phyloP scores from a whole-genome alignment of 2,113 vertebrate species.

The Platichthys flesus region DNA sequence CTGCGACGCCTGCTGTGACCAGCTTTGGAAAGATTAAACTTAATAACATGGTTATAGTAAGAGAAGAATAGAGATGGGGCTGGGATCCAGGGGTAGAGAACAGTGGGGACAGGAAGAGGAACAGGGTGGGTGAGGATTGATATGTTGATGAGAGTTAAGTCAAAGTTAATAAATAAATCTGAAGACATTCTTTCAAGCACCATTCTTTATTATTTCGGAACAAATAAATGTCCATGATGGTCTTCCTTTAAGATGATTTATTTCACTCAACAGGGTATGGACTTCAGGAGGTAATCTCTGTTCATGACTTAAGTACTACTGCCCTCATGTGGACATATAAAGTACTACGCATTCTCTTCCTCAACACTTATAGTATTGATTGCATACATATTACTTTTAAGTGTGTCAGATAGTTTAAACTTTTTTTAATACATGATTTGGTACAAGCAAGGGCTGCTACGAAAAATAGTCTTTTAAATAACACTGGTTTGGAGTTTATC shows the following conservation, averaged over 20 bases:
- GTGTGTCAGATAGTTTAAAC: neutral
- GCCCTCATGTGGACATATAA: conserved; percentile 65
- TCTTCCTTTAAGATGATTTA: neutral
- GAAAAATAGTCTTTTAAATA: no score
- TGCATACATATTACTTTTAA: neutral
- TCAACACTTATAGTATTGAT: neutral
- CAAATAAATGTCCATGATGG: neutral
- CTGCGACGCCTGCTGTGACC: conserved; percentile 51
- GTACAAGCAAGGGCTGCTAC: no score
- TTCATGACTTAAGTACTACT: conserved; percentile 61
- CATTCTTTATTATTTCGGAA: neutral
- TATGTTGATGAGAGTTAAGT: conserved; percentile 17
- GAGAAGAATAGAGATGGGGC: conserved; percentile 52
- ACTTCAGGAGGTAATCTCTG: neutral
- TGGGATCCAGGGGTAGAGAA: conserved; percentile 47
- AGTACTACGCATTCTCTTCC: neutral
- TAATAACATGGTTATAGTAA: conserved; percentile 12
- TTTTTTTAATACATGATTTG: no score
- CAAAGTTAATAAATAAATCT: neutral
- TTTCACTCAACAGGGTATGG: neutral
- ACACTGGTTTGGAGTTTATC: no score
- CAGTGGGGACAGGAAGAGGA: conserved; percentile 13
- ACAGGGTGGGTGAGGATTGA: conserved; percentile 7
- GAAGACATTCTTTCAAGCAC: neutral
- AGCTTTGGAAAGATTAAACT: conserved; percentile 50